Conservation (phyloP, 2,888 invertebrate species). For the Leucophora obtusa region DNA sequence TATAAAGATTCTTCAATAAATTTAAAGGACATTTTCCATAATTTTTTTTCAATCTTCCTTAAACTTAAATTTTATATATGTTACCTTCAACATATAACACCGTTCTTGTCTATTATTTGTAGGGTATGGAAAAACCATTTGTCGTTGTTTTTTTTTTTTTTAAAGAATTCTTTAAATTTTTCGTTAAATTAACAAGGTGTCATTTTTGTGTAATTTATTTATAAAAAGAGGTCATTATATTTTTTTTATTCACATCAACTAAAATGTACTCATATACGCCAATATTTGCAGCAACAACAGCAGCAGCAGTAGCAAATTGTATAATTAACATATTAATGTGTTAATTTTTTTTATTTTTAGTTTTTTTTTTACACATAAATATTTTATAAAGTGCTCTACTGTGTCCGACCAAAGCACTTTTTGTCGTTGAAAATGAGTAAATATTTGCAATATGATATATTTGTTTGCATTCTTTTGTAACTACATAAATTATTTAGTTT, state of each 20-base stretch:
- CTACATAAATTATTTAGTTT: neutral
- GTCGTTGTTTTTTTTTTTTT: neutral
- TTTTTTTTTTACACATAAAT: neutral
- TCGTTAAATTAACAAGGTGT: conserved; percentile 11
- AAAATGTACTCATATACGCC: neutral
- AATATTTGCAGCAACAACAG: neutral
- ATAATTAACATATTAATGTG: conserved; percentile 5
- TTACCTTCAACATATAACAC: too few relatives aligned
- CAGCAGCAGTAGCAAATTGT: neutral
- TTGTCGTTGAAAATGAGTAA: neutral
- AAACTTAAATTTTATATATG: too few relatives aligned
- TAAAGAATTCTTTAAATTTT: neutral
- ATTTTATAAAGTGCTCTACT: neutral
- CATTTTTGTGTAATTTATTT: conserved; percentile 12
- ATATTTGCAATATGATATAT: neutral
- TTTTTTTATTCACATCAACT: neutral
- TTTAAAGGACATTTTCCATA: too few relatives aligned
- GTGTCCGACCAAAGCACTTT: neutral
- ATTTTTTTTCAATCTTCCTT: too few relatives aligned
- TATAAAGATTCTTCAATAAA: too few relatives aligned
- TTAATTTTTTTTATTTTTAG: neutral
- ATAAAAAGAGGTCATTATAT: conserved; percentile 12
- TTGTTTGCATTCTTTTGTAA: neutral
- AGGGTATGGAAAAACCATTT: neutral
- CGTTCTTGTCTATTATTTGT: neutral